Percentiles rank a stretch among this genome's conserved stretches.
Evolutionary conservation across 2,113 vertebrate species (phyloP).

Genomic region (Oncorhynchus masou): DNA sequence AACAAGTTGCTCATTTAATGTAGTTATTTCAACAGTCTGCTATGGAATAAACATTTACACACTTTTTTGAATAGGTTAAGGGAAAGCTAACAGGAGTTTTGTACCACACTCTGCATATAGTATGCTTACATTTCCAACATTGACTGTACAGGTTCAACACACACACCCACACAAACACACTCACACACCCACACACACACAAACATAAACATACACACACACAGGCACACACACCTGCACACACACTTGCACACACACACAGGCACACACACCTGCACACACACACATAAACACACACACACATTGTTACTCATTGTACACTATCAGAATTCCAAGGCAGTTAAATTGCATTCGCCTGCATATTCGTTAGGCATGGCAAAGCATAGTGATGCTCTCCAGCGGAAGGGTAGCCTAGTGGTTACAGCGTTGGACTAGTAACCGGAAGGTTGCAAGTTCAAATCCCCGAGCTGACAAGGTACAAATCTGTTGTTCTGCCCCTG

Average conservation of each 20-base stretch:
- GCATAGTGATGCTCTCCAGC: constrained; percentile 50
- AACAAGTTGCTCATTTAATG: not conserved
- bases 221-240: no score
- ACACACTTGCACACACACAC: no score
- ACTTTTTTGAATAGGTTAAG: not conserved
- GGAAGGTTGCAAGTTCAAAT: no score
- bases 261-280: not conserved
- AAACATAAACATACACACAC: no score
- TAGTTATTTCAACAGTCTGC: not conserved
- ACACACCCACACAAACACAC: not conserved
- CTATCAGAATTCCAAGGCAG: constrained; percentile 19
- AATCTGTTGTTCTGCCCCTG: no score
- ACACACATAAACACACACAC: constrained; percentile 15
- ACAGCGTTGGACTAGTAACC: no score
- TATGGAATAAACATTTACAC: not conserved
- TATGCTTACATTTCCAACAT: not conserved
- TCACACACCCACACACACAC: no score
- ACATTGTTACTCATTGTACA: constrained; percentile 25
- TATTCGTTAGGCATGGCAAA: constrained; percentile 27
- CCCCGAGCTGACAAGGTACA: no score
- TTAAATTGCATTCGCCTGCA: constrained; percentile 12
- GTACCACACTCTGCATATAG: not conserved
- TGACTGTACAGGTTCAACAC: not conserved
- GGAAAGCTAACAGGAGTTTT: not conserved
- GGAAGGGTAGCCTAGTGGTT: no score